These are phyloP conservation scores for Flexamia atlantica DNA, from an alignment of 2,888 invertebrate species.

Conservation along the genomic window DNA sequence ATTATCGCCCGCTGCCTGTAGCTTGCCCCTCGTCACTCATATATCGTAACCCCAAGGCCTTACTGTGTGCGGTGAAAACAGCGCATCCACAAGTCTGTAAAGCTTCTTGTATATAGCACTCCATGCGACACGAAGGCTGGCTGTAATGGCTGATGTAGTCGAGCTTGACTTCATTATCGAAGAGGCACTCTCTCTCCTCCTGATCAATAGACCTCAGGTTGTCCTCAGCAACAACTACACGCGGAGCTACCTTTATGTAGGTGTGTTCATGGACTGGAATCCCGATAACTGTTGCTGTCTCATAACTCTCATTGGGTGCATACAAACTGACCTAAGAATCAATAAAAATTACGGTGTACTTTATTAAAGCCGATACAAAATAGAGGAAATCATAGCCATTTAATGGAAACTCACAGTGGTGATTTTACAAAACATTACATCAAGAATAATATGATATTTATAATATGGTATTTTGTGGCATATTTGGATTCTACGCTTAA, in stretches of 20 bases:
- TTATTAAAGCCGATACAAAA: no score
- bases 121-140: constrained; percentile 6
- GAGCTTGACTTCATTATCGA: not conserved
- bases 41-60: no score
- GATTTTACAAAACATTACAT: no score
- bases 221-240: not conserved
- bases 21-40: no score
- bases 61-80: not conserved
- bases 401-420: no score
- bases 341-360: no score
- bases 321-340: no score
- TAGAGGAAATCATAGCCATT: no score
- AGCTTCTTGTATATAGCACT: not conserved
- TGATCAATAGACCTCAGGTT: not conserved
- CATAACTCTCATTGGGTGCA: constrained; percentile 25
- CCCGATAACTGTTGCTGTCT: not conserved
- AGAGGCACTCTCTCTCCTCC: constrained; percentile 28
- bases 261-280: constrained; percentile 9
- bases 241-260: not conserved
- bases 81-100: constrained; percentile 2
- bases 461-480: no score
- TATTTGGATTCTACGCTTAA: no score
- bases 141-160: constrained; percentile 34
- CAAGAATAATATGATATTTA: no score
- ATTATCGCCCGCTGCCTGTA: no score